A percentile compares a stretch with the other conserved stretches of the same genome.
These are phyloP conservation scores for Acanthosepion lycidas DNA, from an alignment of 2,888 invertebrate species.

Conservation along the genomic window DNA sequence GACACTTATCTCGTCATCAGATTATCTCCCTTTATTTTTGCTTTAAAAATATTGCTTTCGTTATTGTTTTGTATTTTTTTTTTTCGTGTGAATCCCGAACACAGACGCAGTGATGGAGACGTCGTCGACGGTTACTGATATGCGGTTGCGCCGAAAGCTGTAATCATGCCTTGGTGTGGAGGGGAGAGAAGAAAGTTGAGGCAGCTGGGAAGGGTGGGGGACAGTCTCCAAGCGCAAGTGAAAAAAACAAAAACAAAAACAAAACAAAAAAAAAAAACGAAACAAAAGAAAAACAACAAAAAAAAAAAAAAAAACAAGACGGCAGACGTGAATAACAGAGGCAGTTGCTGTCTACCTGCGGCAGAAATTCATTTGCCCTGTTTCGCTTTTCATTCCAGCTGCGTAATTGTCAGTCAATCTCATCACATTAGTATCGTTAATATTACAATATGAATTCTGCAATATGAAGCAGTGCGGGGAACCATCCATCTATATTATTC, in stretches of 20 bases:
- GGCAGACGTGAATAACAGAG: not conserved
- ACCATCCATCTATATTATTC: too few species aligned
- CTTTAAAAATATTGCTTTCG: not conserved
- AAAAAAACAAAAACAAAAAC: too few species aligned
- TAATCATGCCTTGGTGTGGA: too few species aligned
- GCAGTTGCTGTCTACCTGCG: not conserved
- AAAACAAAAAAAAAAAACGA: too few species aligned
- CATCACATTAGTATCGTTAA: not conserved
- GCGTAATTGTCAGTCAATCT: conserved; percentile 2
- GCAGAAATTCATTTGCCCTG: not conserved
- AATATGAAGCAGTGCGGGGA: not conserved
- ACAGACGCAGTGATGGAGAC: too few species aligned
- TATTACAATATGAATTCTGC: not conserved
- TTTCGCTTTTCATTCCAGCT: not conserved
- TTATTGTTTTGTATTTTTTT: not conserved
- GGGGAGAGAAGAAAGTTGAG: too few species aligned
- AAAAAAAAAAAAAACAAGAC: not conserved
- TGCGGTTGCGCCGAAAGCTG: too few species aligned
- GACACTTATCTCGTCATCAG: not conserved
- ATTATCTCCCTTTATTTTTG: not conserved
- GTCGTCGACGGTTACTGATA: too few species aligned
- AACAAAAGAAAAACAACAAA: too few species aligned
- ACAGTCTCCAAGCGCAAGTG: too few species aligned
- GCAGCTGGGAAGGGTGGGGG: too few species aligned
- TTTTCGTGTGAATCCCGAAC: not conserved